These are phyloP conservation scores for Tetragnatha montana DNA, from an alignment of 2,888 invertebrate species.

Conservation along the genomic window DNA sequence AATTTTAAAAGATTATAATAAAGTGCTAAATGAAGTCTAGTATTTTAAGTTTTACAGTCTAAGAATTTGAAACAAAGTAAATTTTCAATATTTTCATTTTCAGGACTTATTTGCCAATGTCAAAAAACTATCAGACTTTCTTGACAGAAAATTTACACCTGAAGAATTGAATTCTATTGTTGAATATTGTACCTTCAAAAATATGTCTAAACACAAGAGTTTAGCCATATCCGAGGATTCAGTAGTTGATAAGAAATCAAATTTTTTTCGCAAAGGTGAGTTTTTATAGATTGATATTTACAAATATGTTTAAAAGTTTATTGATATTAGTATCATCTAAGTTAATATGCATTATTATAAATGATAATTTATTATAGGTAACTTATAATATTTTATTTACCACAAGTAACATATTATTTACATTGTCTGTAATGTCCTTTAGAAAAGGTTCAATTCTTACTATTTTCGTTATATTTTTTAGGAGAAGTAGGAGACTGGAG, in stretches of 20 bases:
- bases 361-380: no score
- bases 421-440: background rate
- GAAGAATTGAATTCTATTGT: constrained; percentile 76
- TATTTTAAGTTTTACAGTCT: background rate
- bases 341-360: no score
- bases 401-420: background rate
- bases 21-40: background rate
- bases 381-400: background rate
- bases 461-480: constrained; percentile 3
- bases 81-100: background rate
- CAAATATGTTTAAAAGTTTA: background rate
- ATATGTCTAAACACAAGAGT: constrained; percentile 76
- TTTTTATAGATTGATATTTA: background rate
- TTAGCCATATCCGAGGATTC: constrained; percentile 70
- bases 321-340: no score
- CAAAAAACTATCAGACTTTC: constrained; percentile 83
- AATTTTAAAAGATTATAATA: no score
- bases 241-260: constrained; percentile 13
- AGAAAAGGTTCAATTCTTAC: background rate
- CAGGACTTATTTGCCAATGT: constrained; percentile 83
- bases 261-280: constrained; percentile 59
- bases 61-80: background rate
- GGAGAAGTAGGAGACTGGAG: constrained; percentile 64
- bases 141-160: constrained; percentile 79
- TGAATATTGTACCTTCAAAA: constrained; percentile 76